Conservation (phyloP, 2,113 vertebrate species). For the Isichthys henryi region DNA sequence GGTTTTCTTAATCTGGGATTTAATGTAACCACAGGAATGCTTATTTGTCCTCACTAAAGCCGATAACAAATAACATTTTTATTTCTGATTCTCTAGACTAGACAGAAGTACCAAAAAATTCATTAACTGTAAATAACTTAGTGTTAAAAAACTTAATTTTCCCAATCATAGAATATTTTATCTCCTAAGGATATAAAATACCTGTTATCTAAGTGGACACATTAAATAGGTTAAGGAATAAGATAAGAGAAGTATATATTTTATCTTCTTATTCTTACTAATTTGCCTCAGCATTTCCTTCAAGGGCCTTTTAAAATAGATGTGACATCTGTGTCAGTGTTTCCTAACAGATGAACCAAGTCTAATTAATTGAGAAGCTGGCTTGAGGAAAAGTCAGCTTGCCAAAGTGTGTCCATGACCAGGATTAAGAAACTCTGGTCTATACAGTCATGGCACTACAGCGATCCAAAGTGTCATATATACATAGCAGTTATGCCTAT, state of each 20-base stretch:
- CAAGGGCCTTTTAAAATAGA: slow-evolving; percentile 1
- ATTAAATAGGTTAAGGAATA: background rate
- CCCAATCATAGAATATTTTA: background rate
- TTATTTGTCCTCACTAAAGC: background rate
- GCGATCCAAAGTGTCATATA: background rate
- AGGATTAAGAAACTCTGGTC: background rate
- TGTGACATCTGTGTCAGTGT: slow-evolving; percentile 2
- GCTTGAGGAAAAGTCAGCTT: slow-evolving; percentile 7
- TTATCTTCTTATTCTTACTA: background rate
- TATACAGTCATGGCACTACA: background rate
- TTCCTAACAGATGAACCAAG: background rate
- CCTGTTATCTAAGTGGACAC: background rate
- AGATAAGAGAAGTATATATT: background rate
- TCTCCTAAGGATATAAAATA: background rate
- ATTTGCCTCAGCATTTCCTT: background rate
- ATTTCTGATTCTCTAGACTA: background rate
- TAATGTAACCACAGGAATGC: background rate
- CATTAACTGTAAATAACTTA: background rate
- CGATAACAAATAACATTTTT: background rate
- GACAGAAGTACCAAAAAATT: background rate
- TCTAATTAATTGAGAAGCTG: slow-evolving; percentile 3
- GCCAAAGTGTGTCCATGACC: background rate
- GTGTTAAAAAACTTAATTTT: background rate
- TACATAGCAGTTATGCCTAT: background rate
- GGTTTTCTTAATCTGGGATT: background rate